Percentiles rank a stretch among this genome's conserved stretches.
Conservation (phyloP, 2,113 vertebrate species). For the Tupaia tana region DNA sequence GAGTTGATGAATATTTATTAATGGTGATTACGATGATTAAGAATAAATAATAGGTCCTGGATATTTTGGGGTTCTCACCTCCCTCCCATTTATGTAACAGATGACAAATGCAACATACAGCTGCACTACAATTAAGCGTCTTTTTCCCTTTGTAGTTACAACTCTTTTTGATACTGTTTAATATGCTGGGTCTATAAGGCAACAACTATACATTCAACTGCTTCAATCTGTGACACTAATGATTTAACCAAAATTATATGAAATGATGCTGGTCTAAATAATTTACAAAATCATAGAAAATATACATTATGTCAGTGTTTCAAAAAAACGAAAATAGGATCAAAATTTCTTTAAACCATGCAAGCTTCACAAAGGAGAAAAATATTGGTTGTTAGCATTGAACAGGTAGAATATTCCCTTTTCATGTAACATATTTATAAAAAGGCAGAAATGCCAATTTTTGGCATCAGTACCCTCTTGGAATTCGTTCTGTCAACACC, state of each 20-base stretch:
- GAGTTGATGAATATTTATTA: conserved; percentile 79
- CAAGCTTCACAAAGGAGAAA: conserved; percentile 1
- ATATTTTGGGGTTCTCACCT: conserved; percentile 80
- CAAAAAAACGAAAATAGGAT: conserved; percentile 11
- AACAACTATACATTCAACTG: conserved; percentile 29
- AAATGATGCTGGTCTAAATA: background rate
- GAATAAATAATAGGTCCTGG: conserved; percentile 78
- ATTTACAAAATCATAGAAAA: conserved; percentile 46
- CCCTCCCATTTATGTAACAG: conserved; percentile 76
- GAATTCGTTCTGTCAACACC: conserved; percentile 59
- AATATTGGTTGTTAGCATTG: background rate
- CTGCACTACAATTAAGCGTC: conserved; percentile 80
- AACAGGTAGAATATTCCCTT: background rate
- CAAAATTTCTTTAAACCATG: background rate
- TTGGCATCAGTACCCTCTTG: background rate
- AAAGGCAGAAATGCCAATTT: conserved; percentile 13
- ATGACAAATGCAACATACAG: conserved; percentile 80
- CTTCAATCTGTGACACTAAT: conserved; percentile 31
- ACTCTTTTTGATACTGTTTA: conserved; percentile 54
- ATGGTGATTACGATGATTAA: conserved; percentile 78
- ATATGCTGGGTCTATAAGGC: conserved; percentile 54
- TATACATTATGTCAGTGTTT: background rate
- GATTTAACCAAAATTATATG: conserved; percentile 31
- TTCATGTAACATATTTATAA: conserved; percentile 18
- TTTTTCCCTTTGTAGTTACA: conserved; percentile 71